Evolutionary conservation across 2,888 invertebrate genomes (phyloP).

Genomic region (Orthosia gracilis): DNA sequence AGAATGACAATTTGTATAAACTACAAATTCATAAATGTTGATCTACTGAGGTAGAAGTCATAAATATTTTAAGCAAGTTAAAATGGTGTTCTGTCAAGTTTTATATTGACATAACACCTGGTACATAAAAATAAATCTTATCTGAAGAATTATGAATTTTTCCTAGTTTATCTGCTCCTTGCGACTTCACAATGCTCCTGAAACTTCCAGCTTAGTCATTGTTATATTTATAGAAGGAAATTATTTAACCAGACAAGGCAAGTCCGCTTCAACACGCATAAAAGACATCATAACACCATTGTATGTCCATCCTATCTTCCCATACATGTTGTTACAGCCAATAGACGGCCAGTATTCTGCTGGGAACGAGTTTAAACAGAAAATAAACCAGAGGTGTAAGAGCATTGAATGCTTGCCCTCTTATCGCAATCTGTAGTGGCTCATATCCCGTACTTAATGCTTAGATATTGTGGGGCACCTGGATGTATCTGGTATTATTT

Average conservation of each 20-base stretch:
- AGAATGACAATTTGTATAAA: slow-evolving; percentile 26
- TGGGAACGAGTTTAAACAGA: slow-evolving; percentile 19
- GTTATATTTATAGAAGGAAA: neutral
- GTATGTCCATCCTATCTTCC: slow-evolving; percentile 1
- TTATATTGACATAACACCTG: neutral
- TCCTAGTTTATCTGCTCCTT: neutral
- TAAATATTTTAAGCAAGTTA: slow-evolving; percentile 15
- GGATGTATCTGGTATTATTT: neutral
- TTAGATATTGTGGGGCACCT: slow-evolving; percentile 12
- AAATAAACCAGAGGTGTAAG: slow-evolving; percentile 12
- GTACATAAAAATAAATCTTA: neutral
- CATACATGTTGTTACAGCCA: slow-evolving; percentile 26
- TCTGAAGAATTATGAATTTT: neutral
- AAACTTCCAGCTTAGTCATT: neutral
- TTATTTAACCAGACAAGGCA: neutral
- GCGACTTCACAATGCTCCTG: neutral
- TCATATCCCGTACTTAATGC: slow-evolving; percentile 27
- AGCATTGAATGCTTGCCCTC: slow-evolving; percentile 14
- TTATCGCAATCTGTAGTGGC: slow-evolving; percentile 27
- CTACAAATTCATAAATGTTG: slow-evolving; percentile 1
- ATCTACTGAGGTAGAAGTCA: neutral
- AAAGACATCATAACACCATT: slow-evolving; percentile 25
- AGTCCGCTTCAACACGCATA: neutral
- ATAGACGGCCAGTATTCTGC: slow-evolving; percentile 14
- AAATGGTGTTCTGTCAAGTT: neutral